phyloP scores from a whole-genome alignment of 2,888 invertebrate genomes.

The Tribolium freemani region DNA sequence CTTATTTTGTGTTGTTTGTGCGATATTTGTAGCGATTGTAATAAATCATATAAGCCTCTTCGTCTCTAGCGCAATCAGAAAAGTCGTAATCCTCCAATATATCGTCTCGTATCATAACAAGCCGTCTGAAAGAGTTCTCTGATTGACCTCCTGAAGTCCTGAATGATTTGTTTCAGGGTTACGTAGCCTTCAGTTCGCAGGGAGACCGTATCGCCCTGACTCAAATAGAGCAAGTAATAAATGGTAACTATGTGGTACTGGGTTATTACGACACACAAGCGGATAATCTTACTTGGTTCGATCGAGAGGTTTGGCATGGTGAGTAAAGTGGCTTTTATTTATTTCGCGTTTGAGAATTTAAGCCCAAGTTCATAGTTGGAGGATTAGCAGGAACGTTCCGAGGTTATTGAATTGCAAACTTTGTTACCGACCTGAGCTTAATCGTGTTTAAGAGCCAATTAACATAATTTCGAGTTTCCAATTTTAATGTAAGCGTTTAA shows the following conservation, averaged over 20 bases:
- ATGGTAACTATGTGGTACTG: slow-evolving; percentile 93
- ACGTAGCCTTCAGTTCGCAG: slow-evolving; percentile 97
- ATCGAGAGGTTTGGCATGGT: slow-evolving; percentile 93
- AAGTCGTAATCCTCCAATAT: neutral
- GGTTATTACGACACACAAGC: slow-evolving; percentile 97
- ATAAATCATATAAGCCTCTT: no score
- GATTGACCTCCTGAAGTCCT: neutral
- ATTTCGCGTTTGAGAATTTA: neutral
- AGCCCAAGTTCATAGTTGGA: neutral
- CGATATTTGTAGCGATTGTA: no score
- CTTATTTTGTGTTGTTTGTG: no score
- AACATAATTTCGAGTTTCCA: slow-evolving; percentile 24
- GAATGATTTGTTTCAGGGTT: slow-evolving; percentile 76
- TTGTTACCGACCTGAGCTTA: slow-evolving; percentile 21
- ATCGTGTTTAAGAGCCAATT: slow-evolving; percentile 19
- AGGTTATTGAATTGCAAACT: slow-evolving; percentile 29
- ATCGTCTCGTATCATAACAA: neutral
- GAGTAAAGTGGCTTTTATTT: slow-evolving; percentile 60
- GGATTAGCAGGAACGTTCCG: slow-evolving; percentile 4
- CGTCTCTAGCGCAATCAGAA: neutral
- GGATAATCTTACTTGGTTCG: slow-evolving; percentile 95
- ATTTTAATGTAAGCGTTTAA: slow-evolving; percentile 10
- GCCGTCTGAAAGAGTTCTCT: neutral
- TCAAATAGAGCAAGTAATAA: slow-evolving; percentile 96
- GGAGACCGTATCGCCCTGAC: slow-evolving; percentile 99